Conservation (phyloP, 2,113 vertebrate genomes). For the Micronisus gabar region DNA sequence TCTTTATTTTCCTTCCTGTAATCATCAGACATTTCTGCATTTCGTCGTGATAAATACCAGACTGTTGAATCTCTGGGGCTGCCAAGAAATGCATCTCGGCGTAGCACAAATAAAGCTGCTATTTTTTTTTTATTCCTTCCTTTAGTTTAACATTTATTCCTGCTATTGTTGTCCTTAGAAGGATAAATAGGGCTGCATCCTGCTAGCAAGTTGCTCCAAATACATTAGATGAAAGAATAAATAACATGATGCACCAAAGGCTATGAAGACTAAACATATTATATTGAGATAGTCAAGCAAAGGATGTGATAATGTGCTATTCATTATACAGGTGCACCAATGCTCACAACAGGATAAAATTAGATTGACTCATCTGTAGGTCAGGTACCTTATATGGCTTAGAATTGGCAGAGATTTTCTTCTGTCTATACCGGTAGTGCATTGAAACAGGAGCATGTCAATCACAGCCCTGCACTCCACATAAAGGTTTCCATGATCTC, state of each 20-base stretch:
- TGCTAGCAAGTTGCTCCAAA: constrained; percentile 21
- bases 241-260: not conserved
- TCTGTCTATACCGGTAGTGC: not conserved
- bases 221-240: constrained; percentile 21
- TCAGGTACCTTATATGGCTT: not conserved
- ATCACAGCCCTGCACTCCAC: not conserved
- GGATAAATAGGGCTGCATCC: not conserved
- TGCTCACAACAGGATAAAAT: constrained; percentile 25
- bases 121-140: not conserved
- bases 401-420: not conserved
- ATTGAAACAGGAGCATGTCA: not conserved
- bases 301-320: constrained; percentile 16
- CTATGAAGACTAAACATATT: not conserved
- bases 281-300: not conserved
- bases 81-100: constrained; percentile 32
- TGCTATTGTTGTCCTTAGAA: constrained; percentile 19
- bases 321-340: constrained; percentile 13
- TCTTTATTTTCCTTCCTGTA: constrained; percentile 33
- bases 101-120: constrained; percentile 50
- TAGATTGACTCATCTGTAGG: constrained; percentile 23
- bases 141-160: constrained; percentile 39
- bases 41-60: constrained; percentile 45
- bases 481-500: not conserved
- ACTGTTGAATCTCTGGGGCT: constrained; percentile 56
- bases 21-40: constrained; percentile 31